These are phyloP conservation scores for Lasioglossum marginatum DNA, from an alignment of 2,888 invertebrate species.

Conservation along the genomic window DNA sequence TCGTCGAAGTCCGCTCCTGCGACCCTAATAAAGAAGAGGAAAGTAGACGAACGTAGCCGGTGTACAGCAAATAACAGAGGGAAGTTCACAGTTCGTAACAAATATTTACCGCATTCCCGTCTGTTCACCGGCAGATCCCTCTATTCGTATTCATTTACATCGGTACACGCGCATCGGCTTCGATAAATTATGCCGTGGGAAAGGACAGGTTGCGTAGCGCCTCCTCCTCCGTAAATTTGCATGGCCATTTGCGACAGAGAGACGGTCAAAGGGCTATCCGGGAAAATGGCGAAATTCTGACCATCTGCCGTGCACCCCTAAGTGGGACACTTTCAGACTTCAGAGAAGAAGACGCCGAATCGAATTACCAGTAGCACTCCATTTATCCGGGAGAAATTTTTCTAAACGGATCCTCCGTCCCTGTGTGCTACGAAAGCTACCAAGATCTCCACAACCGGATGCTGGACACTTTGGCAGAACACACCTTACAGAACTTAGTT, in stretches of 20 bases:
- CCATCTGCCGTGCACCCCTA: not conserved
- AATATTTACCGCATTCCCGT: slow-evolving; percentile 42
- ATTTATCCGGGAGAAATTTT: not conserved
- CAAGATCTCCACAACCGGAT: not conserved
- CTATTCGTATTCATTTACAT: slow-evolving; percentile 52
- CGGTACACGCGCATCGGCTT: slow-evolving; percentile 22
- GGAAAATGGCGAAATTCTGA: slow-evolving; percentile 11
- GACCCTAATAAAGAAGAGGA: not conserved
- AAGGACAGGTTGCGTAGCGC: slow-evolving; percentile 34
- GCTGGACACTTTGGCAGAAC: not conserved
- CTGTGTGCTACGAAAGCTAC: not conserved
- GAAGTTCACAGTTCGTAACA: slow-evolving; percentile 15
- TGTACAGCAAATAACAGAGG: not conserved
- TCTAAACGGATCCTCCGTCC: not conserved
- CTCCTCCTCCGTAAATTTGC: slow-evolving; percentile 42
- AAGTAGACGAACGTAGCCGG: not conserved
- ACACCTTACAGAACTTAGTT: no score
- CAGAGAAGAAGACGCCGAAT: not conserved
- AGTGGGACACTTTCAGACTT: not conserved
- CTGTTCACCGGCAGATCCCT: slow-evolving; percentile 32
- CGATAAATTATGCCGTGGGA: slow-evolving; percentile 57
- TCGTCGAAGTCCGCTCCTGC: not conserved
- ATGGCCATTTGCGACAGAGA: slow-evolving; percentile 9
- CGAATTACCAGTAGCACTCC: not conserved
- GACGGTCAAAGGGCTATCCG: not conserved